A percentile compares a stretch with the other conserved stretches of the same genome.
These are phyloP conservation scores for Heliconius himera DNA, from an alignment of 1,140 invertebrate species.

Conservation along the genomic window DNA sequence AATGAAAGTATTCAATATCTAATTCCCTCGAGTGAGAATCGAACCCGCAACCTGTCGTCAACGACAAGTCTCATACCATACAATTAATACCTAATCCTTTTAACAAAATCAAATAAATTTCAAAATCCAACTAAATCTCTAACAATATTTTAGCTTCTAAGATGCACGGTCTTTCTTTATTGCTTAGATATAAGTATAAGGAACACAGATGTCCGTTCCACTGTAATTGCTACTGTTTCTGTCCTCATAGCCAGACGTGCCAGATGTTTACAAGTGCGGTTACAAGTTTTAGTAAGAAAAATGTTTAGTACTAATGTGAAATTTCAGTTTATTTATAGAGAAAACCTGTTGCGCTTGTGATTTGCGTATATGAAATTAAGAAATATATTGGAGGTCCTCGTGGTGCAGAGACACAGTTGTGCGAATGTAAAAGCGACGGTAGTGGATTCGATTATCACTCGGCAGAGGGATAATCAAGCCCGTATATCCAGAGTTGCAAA, in stretches of 20 bases:
- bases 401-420: too few species aligned
- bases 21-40: too few species aligned
- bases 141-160: conserved; percentile 27
- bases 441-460: too few species aligned
- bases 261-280: conserved; percentile 50
- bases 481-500: too few species aligned
- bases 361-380: background rate
- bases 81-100: background rate
- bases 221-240: conserved; percentile 51
- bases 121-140: background rate
- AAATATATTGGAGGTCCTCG: background rate
- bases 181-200: conserved; percentile 35
- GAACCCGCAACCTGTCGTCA: too few species aligned
- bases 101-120: background rate
- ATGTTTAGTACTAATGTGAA: conserved; percentile 18
- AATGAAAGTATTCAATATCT: too few species aligned
- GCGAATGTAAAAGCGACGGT: too few species aligned
- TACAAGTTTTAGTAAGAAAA: conserved; percentile 24
- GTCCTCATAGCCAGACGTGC: conserved; percentile 42
- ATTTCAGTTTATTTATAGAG: conserved; percentile 4
- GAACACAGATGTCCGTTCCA: conserved; percentile 46
- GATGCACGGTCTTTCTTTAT: conserved; percentile 45
- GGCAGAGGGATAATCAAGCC: too few species aligned
- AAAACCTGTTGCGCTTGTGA: background rate
- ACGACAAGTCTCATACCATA: too few species aligned